Percentiles rank a stretch among this genome's conserved stretches.
phyloP scores from a whole-genome alignment of 92 coral and sea anemone genomes.

The Blastomussa wellsi region DNA sequence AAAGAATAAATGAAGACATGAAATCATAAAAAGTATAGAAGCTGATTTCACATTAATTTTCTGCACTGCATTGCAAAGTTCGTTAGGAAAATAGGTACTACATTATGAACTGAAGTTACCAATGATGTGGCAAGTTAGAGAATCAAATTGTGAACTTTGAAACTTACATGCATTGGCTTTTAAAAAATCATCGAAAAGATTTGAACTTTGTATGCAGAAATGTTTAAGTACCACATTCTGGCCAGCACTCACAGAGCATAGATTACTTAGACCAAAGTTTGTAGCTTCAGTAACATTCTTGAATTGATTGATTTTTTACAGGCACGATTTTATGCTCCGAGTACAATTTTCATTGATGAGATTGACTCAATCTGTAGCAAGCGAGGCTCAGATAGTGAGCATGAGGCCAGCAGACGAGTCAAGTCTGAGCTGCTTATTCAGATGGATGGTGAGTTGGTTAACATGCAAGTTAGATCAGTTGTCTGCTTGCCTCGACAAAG shows the following conservation, averaged over 20 bases:
- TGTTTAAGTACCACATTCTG: not conserved
- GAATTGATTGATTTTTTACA: slow-evolving; percentile 18
- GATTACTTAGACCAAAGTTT: no score
- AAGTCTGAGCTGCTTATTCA: slow-evolving; percentile 96
- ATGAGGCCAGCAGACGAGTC: slow-evolving; percentile 96
- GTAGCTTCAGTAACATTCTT: not conserved
- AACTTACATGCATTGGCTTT: no score
- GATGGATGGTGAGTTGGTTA: slow-evolving; percentile 86
- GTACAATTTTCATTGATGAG: slow-evolving; percentile 96
- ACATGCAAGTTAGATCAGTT: not conserved
- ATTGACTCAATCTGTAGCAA: slow-evolving; percentile 98
- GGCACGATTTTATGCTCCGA: slow-evolving; percentile 99
- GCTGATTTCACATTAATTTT: no score
- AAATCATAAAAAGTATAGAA: no score
- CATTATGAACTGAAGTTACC: no score
- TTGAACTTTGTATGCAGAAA: not conserved
- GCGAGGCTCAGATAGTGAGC: slow-evolving; percentile 97
- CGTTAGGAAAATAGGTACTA: no score
- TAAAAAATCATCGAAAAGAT: no score
- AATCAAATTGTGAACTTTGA: no score
- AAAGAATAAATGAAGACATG: no score
- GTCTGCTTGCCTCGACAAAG: not conserved
- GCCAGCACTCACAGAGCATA: no score
- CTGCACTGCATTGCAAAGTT: no score
- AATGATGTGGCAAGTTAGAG: no score